phyloP scores from a whole-genome alignment of 1,140 invertebrate genomes.

The Hormaphis cornu region DNA sequence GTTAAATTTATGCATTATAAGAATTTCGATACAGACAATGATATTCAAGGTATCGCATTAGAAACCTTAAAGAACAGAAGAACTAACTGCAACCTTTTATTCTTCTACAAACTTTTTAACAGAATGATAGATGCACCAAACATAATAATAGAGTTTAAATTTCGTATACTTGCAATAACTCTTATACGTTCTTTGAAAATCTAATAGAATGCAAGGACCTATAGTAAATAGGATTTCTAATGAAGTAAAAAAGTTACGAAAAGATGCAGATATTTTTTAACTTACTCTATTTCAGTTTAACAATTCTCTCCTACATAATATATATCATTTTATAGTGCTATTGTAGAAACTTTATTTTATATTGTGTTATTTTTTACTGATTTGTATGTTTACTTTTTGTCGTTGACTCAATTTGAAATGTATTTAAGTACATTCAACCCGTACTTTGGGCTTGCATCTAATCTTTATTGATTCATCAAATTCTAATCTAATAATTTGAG shows the following conservation, averaged over 20 bases:
- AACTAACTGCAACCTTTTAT: not conserved
- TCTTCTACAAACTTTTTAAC: no score
- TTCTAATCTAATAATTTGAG: no score
- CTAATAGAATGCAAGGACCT: not conserved
- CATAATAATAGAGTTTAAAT: no score
- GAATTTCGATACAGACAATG: not conserved
- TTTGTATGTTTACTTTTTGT: no score
- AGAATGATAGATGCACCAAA: no score
- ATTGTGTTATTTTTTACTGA: no score
- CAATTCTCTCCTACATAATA: not conserved
- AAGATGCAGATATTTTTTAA: not conserved
- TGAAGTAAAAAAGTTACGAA: not conserved
- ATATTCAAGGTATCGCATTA: not conserved
- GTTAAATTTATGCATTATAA: not conserved
- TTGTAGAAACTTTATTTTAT: no score
- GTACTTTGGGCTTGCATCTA: no score
- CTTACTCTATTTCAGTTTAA: not conserved
- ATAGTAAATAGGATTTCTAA: not conserved
- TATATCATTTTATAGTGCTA: no score
- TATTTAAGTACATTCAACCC: no score
- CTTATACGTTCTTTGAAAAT: not conserved
- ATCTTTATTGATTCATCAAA: no score
- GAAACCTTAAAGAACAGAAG: not conserved
- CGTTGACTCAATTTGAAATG: no score
- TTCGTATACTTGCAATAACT: not conserved